phyloP scores from a whole-genome alignment of 2,888 invertebrate genomes.

The Caradrina kadenii region DNA sequence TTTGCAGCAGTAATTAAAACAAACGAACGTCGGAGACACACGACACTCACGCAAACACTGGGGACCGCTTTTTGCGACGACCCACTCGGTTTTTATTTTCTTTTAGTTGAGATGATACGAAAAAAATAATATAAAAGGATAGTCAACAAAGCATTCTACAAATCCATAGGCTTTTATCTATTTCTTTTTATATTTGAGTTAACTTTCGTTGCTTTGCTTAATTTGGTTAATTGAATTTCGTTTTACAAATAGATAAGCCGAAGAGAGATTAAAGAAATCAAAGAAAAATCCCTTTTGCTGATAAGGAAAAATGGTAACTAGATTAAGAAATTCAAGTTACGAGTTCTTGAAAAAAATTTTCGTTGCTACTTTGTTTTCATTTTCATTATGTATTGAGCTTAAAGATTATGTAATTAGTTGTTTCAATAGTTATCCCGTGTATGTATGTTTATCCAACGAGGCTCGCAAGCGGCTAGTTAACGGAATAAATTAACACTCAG shows the following conservation, averaged over 20 bases:
- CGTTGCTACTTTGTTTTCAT: not conserved
- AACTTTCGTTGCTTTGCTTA: not conserved
- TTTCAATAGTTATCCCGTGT: constrained; percentile 34
- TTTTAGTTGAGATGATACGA: constrained; percentile 58
- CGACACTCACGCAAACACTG: constrained; percentile 76
- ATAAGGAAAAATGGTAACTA: no score
- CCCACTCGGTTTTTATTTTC: constrained; percentile 67
- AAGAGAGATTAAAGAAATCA: not conserved
- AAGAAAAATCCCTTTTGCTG: not conserved
- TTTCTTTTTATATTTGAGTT: constrained; percentile 10
- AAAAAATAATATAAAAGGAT: constrained; percentile 54
- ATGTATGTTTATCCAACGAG: constrained; percentile 37
- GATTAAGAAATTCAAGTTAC: not conserved
- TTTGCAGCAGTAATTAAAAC: constrained; percentile 87
- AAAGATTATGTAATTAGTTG: constrained; percentile 36
- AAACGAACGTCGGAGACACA: constrained; percentile 77
- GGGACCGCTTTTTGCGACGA: constrained; percentile 75
- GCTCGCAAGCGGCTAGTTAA: constrained; percentile 39
- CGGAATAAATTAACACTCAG: constrained; percentile 57
- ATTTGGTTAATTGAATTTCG: constrained; percentile 7
- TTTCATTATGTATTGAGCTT: constrained; percentile 35
- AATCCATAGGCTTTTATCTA: constrained; percentile 26
- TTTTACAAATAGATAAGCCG: not conserved
- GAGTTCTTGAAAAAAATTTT: not conserved
- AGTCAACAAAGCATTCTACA: constrained; percentile 47